Evolutionary conservation across 2,888 invertebrate genomes (phyloP), one percentile per base, ranked within the genome.

Genomic region (Lycaena phlaeas): DNA sequence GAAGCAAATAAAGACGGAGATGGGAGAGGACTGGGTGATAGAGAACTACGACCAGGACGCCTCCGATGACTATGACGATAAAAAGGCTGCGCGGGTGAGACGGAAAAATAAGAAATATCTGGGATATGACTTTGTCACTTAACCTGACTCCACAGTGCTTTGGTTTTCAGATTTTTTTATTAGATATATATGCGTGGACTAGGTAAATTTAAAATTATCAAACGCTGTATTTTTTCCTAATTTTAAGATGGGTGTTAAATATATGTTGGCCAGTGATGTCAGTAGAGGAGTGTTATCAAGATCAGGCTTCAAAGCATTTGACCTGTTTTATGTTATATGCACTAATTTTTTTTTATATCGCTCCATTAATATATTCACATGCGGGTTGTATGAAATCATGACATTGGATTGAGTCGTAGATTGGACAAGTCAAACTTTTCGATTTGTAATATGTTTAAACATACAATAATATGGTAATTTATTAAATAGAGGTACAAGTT

Each of bases 21-120:
- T 61, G 0, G 71, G 60, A 0, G 69, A 65, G 0, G 81, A 81
- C 6, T 81, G 81, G 82, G 67, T 68, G 0, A 71, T 82, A 0
- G 74, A 78, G 12, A 73, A 70, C 25, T 69, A 64, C 0, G 79
- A 71, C 46, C 78, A 81, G 0, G 72, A 74, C 2, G 69, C 67
- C 7, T 49, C 53, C 0, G 75, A 76, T 0, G 79, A 77, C 0
- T 76, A 66, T 2, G 75, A 78, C 3, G 79, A 79, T 1, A 73
- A 69, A 14, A 77, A 76, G 17, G 73, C 69, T 0, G 69, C 72
- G 0, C 45, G 82, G 2, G 82, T 78, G 1, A 59, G 82, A 45
- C 68, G 84, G 57, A 81, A 79, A 78, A 84, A 82, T 77, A 82
- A 82, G 49, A 82, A 79, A 55, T 84, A 82, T 45, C 36, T 81